A percentile compares a stretch with the other conserved stretches of the same genome.
Conservation (phyloP, 2,113 vertebrate species). For the Aepyceros melampus region DNA sequence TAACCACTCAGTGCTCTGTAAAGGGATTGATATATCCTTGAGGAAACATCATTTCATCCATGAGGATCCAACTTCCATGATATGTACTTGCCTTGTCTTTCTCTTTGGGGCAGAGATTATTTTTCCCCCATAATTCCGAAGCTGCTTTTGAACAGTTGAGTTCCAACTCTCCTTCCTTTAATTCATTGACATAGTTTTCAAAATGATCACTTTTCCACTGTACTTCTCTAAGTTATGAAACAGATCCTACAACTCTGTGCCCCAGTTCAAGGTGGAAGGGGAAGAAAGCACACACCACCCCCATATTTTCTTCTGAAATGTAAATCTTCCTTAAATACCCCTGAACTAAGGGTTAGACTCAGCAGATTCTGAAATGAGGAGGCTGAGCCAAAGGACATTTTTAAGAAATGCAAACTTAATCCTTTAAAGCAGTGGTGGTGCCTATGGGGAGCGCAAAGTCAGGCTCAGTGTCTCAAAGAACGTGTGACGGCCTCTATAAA, state of each 20-base stretch:
- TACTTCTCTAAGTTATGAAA: neutral
- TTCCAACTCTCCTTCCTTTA: neutral
- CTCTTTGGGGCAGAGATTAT: neutral
- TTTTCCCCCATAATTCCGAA: conserved; percentile 76
- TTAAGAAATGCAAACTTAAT: conserved; percentile 48
- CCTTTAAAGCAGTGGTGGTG: neutral
- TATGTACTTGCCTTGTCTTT: neutral
- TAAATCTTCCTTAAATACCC: neutral
- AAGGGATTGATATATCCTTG: neutral
- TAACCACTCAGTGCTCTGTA: neutral
- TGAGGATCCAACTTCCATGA: neutral
- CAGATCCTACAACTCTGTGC: neutral
- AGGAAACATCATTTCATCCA: neutral
- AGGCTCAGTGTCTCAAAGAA: conserved; percentile 7
- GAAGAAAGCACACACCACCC: neutral
- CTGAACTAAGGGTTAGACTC: neutral
- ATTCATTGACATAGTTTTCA: neutral
- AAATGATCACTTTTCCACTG: neutral
- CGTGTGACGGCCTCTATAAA: conserved; percentile 54
- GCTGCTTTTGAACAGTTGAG: neutral
- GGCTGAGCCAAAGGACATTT: conserved; percentile 1
- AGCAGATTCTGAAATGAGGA: conserved; percentile 12
- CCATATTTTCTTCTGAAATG: neutral
- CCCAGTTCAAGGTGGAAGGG: neutral
- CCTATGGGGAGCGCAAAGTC: neutral